Evolutionary conservation across 2,888 invertebrate species (phyloP).

Genomic region (Chydorus sphaericus): DNA sequence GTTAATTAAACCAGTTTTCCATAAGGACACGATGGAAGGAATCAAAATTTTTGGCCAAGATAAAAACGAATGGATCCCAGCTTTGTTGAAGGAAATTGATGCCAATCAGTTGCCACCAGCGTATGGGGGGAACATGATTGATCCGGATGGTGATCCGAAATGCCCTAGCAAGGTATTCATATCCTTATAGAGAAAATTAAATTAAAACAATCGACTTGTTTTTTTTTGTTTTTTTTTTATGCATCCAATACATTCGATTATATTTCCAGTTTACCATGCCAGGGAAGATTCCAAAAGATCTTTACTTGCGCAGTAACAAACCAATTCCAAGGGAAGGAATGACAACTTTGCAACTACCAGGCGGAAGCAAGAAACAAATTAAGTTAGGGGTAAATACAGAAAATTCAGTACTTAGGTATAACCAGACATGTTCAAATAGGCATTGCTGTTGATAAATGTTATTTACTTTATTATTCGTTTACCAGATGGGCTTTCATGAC

Average conservation of each 20-base stretch:
- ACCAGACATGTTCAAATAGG: no score
- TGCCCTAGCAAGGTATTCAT: constrained; percentile 50
- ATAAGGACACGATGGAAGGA: constrained; percentile 31
- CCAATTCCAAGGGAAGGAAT: background rate
- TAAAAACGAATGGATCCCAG: constrained; percentile 27
- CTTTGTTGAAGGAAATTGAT: constrained; percentile 45
- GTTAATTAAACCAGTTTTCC: constrained; percentile 30
- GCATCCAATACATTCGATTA: background rate
- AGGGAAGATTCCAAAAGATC: background rate
- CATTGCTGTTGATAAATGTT: background rate
- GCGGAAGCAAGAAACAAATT: constrained; percentile 22
- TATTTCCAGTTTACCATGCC: background rate
- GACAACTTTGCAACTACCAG: background rate
- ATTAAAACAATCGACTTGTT: background rate
- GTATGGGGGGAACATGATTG: constrained; percentile 58
- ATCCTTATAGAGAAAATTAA: background rate
- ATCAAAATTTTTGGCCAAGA: constrained; percentile 25
- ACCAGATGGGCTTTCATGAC: background rate
- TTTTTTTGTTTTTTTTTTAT: no score
- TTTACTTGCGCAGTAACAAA: background rate
- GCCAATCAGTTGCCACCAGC: constrained; percentile 52
- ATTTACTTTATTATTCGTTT: background rate
- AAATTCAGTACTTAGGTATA: background rate
- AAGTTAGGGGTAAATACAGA: background rate
- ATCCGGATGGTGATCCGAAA: constrained; percentile 58